Evolutionary conservation across 2,797 vertebrate species (phyloP).

Genomic region (Fistularia tabacaria): DNA sequence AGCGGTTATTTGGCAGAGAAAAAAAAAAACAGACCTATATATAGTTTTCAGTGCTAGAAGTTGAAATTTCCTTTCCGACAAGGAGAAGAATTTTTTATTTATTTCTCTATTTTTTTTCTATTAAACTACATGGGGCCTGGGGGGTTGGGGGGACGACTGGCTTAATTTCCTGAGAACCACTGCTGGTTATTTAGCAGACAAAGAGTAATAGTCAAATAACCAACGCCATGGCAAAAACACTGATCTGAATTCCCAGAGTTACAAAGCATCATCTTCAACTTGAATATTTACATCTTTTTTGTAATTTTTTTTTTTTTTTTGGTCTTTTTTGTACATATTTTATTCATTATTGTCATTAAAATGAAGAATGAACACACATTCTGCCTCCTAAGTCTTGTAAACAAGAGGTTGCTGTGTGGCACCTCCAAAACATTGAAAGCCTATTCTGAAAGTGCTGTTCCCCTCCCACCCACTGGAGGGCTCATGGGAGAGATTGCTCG

Average conservation of each 20-base stretch:
- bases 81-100: constrained; percentile 81
- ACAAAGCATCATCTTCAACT: constrained; percentile 90
- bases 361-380: constrained; percentile 98
- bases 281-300: constrained; percentile 66
- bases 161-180: constrained; percentile 99
- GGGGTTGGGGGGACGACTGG: constrained; percentile 73
- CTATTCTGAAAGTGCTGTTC: constrained; percentile 98
- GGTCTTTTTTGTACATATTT: constrained; percentile 36
- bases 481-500: constrained; percentile 65
- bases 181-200: constrained; percentile 97
- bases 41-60: constrained; percentile 97
- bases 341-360: constrained; percentile 73
- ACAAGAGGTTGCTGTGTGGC: constrained; percentile 89
- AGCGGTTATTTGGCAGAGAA: constrained; percentile 98
- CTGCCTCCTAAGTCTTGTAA: constrained; percentile 93
- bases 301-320: constrained; percentile 37
- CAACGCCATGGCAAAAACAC: constrained; percentile 88
- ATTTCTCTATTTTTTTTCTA: constrained; percentile 56
- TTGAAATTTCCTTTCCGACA: constrained; percentile 93
- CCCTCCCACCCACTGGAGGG: constrained; percentile 73
- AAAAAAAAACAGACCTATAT: constrained; percentile 90
- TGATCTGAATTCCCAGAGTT: constrained; percentile 99
- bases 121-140: constrained; percentile 76
- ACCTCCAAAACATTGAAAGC: constrained; percentile 96
- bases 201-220: constrained; percentile 88